Evolutionary conservation across 2,888 invertebrate genomes (phyloP).

Genomic region (Ichneumoninae sp.): DNA sequence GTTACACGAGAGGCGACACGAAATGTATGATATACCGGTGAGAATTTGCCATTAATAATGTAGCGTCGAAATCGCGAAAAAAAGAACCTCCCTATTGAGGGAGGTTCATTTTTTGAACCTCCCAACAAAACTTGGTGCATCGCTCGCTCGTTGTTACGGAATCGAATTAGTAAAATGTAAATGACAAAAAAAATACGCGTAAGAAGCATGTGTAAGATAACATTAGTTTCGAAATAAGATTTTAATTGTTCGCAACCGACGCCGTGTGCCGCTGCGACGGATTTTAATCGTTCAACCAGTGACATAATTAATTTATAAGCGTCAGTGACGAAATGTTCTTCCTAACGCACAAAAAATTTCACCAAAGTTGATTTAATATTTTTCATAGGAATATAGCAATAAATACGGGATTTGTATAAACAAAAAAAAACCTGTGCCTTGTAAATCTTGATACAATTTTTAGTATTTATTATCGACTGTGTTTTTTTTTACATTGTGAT

Average conservation of each 20-base stretch:
- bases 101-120: too few species aligned
- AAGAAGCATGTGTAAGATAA: conserved; percentile 61
- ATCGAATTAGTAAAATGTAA: conserved; percentile 50
- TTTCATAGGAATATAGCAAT: conserved; percentile 42
- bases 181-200: conserved; percentile 36
- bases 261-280: conserved; percentile 27
- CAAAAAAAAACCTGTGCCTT: conserved; percentile 76
- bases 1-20: not conserved
- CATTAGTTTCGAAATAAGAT: conserved; percentile 41
- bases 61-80: conserved; percentile 26
- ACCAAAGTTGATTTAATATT: conserved; percentile 68
- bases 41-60: conserved; percentile 72
- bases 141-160: conserved; percentile 32
- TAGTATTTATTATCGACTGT: conserved; percentile 75
- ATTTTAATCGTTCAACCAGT: conserved; percentile 37
- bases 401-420: conserved; percentile 44
- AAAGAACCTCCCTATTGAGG: not conserved
- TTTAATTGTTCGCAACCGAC: conserved; percentile 40
- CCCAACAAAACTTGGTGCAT: conserved; percentile 36
- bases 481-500: conserved; percentile 76
- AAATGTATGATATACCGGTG: conserved; percentile 56
- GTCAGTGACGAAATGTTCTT: conserved; percentile 52
- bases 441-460: conserved; percentile 74
- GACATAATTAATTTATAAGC: conserved; percentile 40
- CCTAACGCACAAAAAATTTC: conserved; percentile 63